Evolutionary conservation across 64 coral and sea anemone species (phyloP).

Genomic region (Cladopsammia gracilis): DNA sequence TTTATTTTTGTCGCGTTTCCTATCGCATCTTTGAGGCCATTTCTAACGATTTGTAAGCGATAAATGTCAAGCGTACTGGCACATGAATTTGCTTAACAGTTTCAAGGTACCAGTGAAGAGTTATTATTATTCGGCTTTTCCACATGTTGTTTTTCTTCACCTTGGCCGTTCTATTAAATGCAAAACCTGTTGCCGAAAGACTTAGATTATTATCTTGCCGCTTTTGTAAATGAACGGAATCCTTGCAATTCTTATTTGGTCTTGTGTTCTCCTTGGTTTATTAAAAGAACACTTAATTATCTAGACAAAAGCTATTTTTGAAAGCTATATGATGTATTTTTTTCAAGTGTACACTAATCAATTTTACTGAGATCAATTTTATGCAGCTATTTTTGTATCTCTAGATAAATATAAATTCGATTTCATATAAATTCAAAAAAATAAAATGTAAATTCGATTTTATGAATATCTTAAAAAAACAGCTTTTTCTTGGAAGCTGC

Average conservation of each 20-base stretch:
- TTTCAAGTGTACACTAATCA: background rate
- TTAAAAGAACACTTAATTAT: background rate
- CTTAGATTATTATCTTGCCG: background rate
- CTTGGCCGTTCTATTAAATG: background rate
- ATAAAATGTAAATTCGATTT: too few relatives aligned
- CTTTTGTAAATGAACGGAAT: background rate
- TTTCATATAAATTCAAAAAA: too few relatives aligned
- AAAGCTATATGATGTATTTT: background rate
- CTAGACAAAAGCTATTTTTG: background rate
- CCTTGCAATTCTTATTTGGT: background rate
- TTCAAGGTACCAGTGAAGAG: background rate
- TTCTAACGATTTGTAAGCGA: too few relatives aligned
- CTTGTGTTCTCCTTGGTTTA: too few relatives aligned
- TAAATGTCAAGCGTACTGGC: too few relatives aligned
- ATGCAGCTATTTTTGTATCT: too few relatives aligned
- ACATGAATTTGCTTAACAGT: background rate
- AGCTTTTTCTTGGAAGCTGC: too few relatives aligned
- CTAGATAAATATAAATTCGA: too few relatives aligned
- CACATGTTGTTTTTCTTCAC: slow-evolving; percentile 35
- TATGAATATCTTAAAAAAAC: too few relatives aligned
- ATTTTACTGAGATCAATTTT: background rate
- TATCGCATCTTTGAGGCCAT: background rate
- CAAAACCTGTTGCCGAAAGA: slow-evolving; percentile 14
- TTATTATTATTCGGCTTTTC: background rate
- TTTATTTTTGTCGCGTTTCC: background rate